Evolutionary conservation across 2,888 invertebrate genomes (phyloP), one percentile per base, ranked within the genome.

Genomic region (Torymus tubicola): DNA sequence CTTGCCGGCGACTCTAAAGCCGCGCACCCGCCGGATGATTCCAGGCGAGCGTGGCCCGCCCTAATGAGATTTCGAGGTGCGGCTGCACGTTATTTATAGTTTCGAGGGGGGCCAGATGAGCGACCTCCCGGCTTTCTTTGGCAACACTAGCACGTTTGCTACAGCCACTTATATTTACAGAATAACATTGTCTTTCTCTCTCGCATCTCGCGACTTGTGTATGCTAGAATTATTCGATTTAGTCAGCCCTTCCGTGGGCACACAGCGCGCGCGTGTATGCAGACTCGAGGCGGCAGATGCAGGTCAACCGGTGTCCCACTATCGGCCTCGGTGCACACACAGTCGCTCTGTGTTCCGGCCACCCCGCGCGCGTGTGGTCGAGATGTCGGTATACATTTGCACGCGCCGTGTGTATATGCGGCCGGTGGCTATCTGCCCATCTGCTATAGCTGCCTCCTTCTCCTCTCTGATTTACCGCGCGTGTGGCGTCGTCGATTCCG

Each of bases 231-330:
- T 24, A 24, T 24, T 24, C 24, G 24, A 24, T 24, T 24, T 24
- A 24, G 24, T 3, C 24, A 24, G 3, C 24, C 24, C 24, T 3
- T 24, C 24, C 24, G 2, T 24, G 3, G 2, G 24, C 24, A 24
- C 24, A 24, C 24, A 24, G 24, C 24, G n/a, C n/a, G 53, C 12
- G 12, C n/a, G 55, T 2, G 55, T 13, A 3, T n/a, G 10, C 64
- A n/a, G n/a, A n/a, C n/a, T n/a, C n/a, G n/a, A 11, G 16, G 60
- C 31, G 52, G 53, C 18, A 67, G 60, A 79, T 74, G 73, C 69
- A 68, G 65, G 79, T 70, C 80, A 71, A 60, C 55, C 78, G 24
- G 60, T 68, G 57, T 60, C 69, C 58, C 58, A 55, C 71, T 80
- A 80, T 80, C 80, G 61, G 71, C 10, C 68, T 13, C 67, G 71